A percentile compares a stretch with the other conserved stretches of the same genome.
These are phyloP conservation scores for Pinctada fucata DNA, from an alignment of 2,888 invertebrate genomes.

Conservation along the genomic window DNA sequence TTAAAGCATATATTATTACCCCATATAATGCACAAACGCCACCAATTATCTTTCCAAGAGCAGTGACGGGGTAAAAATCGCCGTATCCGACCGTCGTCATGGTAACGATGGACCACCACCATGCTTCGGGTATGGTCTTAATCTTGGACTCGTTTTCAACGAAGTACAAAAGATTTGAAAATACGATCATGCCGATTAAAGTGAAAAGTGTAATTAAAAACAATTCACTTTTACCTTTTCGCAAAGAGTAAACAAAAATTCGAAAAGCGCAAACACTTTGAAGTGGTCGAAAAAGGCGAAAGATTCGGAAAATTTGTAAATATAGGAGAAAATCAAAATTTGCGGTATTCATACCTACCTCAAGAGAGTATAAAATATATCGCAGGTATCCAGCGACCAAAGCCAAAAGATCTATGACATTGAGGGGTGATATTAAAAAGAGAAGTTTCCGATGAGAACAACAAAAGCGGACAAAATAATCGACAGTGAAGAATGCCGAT, in stretches of 20 bases:
- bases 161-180: constrained; percentile 28
- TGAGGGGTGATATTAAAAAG: constrained; percentile 5
- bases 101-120: constrained; percentile 29
- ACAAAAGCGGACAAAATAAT: neutral
- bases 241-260: constrained; percentile 10
- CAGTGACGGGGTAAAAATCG: constrained; percentile 16
- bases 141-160: constrained; percentile 13
- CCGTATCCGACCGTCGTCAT: constrained; percentile 29
- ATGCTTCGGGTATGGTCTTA: constrained; percentile 18
- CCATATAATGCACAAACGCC: constrained; percentile 16
- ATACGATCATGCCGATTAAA: constrained; percentile 13
- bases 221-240: constrained; percentile 12
- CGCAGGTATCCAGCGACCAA: neutral
- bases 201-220: constrained; percentile 7
- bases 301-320: constrained; percentile 18
- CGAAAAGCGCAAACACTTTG: constrained; percentile 11
- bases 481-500: constrained; percentile 5
- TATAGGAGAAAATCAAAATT: constrained; percentile 16
- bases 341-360: neutral
- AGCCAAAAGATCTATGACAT: constrained; percentile 5
- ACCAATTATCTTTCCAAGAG: constrained; percentile 15
- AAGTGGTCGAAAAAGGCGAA: constrained; percentile 8
- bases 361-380: neutral
- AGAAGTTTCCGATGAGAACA: constrained; percentile 5
- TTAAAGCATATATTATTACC: constrained; percentile 17